A percentile compares a stretch with the other conserved stretches of the same genome.
These are phyloP conservation scores for Argyrosomus japonicus DNA, from an alignment of 2,113 vertebrate species.

Conservation along the genomic window DNA sequence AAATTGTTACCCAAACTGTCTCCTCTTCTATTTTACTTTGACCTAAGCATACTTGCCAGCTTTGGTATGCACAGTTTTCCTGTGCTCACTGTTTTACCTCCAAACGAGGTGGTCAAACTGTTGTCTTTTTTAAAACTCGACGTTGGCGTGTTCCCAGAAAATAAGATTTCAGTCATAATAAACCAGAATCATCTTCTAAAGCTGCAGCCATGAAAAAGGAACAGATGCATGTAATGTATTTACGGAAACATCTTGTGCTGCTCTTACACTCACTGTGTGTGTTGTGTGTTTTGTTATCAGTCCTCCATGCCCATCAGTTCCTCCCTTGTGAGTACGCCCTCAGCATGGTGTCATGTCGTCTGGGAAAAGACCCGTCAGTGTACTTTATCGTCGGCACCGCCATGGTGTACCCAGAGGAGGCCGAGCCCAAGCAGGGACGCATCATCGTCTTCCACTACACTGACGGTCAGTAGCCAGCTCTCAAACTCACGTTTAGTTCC, in stretches of 20 bases:
- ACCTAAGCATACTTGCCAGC: neutral
- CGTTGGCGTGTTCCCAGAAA: neutral
- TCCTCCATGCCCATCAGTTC: slow-evolving; percentile 98
- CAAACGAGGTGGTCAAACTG: neutral
- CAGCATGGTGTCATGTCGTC: slow-evolving; percentile 96
- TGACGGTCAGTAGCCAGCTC: slow-evolving; percentile 86
- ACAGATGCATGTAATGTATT: neutral
- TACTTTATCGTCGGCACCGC: slow-evolving; percentile 98
- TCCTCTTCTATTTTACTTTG: neutral
- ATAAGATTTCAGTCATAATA: neutral
- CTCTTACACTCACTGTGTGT: neutral
- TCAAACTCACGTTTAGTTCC: neutral
- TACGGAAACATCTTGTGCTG: neutral
- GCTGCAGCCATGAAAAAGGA: neutral
- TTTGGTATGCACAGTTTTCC: neutral
- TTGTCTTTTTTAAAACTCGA: neutral
- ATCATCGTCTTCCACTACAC: slow-evolving; percentile 99
- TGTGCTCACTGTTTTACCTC: neutral
- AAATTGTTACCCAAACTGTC: neutral
- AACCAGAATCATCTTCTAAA: neutral
- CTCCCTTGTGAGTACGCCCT: slow-evolving; percentile 96
- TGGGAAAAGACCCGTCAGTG: slow-evolving; percentile 95
- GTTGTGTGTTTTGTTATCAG: slow-evolving; percentile 75
- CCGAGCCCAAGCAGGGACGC: slow-evolving; percentile 97
- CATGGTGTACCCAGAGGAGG: slow-evolving; percentile 99